Evolutionary conservation across 2,113 vertebrate species (phyloP), one percentile per base, ranked within the genome.

Genomic region (Dipodomys ordii): DNA sequence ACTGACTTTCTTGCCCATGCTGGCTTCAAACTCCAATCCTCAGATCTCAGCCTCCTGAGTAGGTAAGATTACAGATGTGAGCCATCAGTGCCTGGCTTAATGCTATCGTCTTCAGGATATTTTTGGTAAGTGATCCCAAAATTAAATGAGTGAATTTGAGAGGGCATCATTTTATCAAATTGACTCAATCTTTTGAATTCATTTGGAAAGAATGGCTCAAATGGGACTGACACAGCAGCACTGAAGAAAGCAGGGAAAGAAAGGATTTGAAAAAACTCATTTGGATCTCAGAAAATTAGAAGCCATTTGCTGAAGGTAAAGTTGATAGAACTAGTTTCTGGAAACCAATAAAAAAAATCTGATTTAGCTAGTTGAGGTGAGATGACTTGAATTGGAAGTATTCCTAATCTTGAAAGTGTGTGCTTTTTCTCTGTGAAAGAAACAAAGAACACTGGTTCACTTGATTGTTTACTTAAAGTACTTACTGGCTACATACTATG

Each of bases 161-260:
- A 92, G 5, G 27, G 87, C 18, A 28, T 74, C 3, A 3, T 89
- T 71, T 6, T 44, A 27, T n/a, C n/a, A 89, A 68, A 72, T n/a
- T 90, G 86, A 23, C 25, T 72, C 79, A 72, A 67, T 60, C 39
- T 78, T 72, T 94, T 74, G 53, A 57, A 57, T 57, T 13, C 23
- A 80, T 87, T 83, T 57, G 23, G 84, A 35, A 82, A 78, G 28
- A 86, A 88, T 73, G 25, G 11, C 20, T 85, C 30, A 95, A 88
- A 53, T 16, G 87, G 84, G 28, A 73, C 8, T 30, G 25, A 57
- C 1, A 2, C 12, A 81, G 28, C 72, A 65, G 76, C 60, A 71
- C 2, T 65, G 28, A 57, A 19, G 9, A 74, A 79, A 85, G 22
- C 9, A 57, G 28, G 32, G 60, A 92, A 74, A 57, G 69, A 87